Conservation (phyloP, 1,140 invertebrate genomes). For the Physella acuta region DNA sequence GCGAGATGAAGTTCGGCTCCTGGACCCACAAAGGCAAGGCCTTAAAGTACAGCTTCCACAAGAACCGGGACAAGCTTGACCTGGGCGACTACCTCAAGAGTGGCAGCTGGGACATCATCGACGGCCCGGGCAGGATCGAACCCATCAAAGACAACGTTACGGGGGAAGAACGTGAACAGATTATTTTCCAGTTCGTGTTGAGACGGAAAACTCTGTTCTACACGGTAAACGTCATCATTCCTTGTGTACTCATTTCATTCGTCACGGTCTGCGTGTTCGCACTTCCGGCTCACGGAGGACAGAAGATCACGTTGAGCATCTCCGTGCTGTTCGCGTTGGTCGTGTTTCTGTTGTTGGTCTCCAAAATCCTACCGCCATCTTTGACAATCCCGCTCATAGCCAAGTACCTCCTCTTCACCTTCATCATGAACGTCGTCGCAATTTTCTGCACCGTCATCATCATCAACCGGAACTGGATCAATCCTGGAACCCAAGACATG, state of each 20-base stretch:
- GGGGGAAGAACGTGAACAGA: slow-evolving; percentile 43
- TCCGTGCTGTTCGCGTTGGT: slow-evolving; percentile 59
- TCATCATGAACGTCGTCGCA: slow-evolving; percentile 99
- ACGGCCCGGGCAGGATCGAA: slow-evolving; percentile 72
- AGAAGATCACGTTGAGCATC: slow-evolving; percentile 58
- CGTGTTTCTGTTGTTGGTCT: slow-evolving; percentile 60
- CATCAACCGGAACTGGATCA: slow-evolving; percentile 98
- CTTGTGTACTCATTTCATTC: slow-evolving; percentile 56
- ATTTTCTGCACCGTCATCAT: slow-evolving; percentile 98
- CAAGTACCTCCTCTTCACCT: slow-evolving; percentile 90
- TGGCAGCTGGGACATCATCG: slow-evolving; percentile 98
- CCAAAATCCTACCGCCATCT: slow-evolving; percentile 59
- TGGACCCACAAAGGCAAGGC: slow-evolving; percentile 99
- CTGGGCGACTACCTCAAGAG: slow-evolving; percentile 97
- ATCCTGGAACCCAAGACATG: slow-evolving; percentile 75
- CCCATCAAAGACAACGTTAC: slow-evolving; percentile 37
- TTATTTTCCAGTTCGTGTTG: slow-evolving; percentile 75
- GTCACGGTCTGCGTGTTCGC: slow-evolving; percentile 98
- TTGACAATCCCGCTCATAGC: slow-evolving; percentile 74
- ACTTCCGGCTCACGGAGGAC: slow-evolving; percentile 57
- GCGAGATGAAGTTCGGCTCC: slow-evolving; percentile 98
- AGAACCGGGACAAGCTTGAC: slow-evolving; percentile 93
- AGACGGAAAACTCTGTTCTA: slow-evolving; percentile 97
- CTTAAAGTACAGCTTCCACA: slow-evolving; percentile 89
- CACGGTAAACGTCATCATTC: slow-evolving; percentile 79